Conservation (phyloP, 2,797 vertebrate genomes). For the Nannoperca australis region DNA sequence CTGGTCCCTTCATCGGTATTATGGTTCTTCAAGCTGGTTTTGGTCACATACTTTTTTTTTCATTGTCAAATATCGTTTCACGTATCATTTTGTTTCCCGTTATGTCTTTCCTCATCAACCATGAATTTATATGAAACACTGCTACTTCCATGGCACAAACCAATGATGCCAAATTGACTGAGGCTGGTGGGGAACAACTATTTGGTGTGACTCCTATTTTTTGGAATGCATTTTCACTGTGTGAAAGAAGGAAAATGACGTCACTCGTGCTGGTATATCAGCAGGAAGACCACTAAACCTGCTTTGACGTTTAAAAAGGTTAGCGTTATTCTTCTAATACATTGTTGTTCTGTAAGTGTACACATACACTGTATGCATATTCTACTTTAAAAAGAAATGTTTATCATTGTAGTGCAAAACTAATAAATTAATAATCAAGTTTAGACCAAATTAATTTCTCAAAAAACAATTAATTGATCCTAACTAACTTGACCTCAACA, state of each 20-base stretch:
- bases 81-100: not conserved
- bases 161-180: not conserved
- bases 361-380: constrained; percentile 41
- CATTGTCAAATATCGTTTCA: not conserved
- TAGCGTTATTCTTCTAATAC: not conserved
- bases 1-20: constrained; percentile 14
- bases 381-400: constrained; percentile 24
- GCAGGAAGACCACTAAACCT: constrained; percentile 8
- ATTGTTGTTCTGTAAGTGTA: constrained; percentile 21
- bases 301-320: not conserved
- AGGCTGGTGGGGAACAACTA: not conserved
- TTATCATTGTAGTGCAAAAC: constrained; percentile 29
- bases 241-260: not conserved
- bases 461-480: not conserved
- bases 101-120: not conserved
- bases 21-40: not conserved
- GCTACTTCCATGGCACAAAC: not conserved
- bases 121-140: not conserved
- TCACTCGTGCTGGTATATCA: constrained; percentile 1
- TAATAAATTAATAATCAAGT: not conserved
- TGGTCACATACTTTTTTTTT: not conserved
- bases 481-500: constrained; percentile 7
- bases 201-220: not conserved
- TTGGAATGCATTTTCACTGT: constrained; percentile 3
- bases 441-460: not conserved